A percentile compares a stretch with the other conserved stretches of the same genome.
These are phyloP conservation scores for Melanotaenia parkinsoni DNA, from an alignment of 2,797 vertebrate genomes.

Conservation along the genomic window DNA sequence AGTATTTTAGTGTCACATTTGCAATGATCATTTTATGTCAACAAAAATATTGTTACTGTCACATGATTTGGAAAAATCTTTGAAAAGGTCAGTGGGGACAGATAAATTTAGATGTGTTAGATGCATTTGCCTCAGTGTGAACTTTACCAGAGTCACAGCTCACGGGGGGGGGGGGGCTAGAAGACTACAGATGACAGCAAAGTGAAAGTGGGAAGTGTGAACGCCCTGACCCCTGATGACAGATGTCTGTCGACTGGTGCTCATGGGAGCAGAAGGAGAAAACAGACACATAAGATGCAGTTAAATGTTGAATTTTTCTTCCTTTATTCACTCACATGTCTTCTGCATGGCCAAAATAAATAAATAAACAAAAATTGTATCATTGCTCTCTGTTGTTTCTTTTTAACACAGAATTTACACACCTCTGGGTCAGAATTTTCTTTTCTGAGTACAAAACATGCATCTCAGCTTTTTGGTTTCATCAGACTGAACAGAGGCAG, in stretches of 20 bases:
- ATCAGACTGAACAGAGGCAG: background rate
- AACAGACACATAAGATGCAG: background rate
- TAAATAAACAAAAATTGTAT: background rate
- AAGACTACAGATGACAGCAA: background rate
- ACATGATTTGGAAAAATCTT: background rate
- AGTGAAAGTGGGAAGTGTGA: conserved; percentile 24
- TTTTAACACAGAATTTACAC: background rate
- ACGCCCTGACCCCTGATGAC: conserved; percentile 15
- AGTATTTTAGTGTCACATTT: no score
- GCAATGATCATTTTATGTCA: no score
- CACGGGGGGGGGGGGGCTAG: background rate
- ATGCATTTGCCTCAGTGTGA: background rate
- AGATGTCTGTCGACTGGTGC: conserved; percentile 19
- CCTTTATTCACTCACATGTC: background rate
- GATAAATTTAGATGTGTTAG: background rate
- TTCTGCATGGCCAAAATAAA: background rate
- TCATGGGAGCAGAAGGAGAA: background rate
- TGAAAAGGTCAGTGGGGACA: background rate
- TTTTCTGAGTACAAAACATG: background rate
- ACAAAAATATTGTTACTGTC: background rate
- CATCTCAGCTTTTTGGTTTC: background rate
- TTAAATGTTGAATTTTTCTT: background rate
- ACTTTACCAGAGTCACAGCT: background rate
- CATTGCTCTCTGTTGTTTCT: background rate
- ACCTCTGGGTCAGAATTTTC: background rate